Conservation (phyloP, 2,797 vertebrate species). For the Leptodactylus fallax region DNA sequence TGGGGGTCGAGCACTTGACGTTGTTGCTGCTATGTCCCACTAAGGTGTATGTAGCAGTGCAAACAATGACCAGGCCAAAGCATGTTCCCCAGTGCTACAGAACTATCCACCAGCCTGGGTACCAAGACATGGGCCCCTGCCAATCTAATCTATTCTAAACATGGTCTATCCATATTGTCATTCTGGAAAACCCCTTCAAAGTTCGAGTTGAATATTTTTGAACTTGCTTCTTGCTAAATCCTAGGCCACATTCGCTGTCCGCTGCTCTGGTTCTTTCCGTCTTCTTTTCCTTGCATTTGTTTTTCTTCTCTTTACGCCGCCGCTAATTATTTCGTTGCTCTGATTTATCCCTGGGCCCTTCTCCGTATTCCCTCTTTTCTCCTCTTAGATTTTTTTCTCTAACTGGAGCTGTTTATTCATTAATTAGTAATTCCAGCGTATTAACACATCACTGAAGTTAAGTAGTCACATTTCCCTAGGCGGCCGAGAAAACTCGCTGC, state of each 20-base stretch:
- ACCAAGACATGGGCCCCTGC: no score
- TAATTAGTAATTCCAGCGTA: constrained; percentile 73
- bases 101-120: no score
- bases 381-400: constrained; percentile 68
- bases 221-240: no score
- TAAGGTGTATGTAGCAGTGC: no score
- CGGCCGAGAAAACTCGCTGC: constrained; percentile 71
- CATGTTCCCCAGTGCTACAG: no score
- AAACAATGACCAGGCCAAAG: no score
- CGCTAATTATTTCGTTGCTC: constrained; percentile 70
- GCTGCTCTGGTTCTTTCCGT: background rate
- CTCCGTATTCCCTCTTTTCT: constrained; percentile 25
- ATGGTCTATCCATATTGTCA: no score
- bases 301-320: constrained; percentile 53
- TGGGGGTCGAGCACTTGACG: no score
- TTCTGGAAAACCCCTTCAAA: no score
- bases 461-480: constrained; percentile 70
- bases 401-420: constrained; percentile 72
- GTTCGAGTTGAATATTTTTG: no score
- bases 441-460: constrained; percentile 71
- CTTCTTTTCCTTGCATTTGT: constrained; percentile 10
- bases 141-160: no score
- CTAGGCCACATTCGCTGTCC: background rate
- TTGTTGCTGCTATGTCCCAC: no score
- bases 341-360: constrained; percentile 68